Conservation (phyloP, 2,113 vertebrate species). For the Opisthocomus hoazin region DNA sequence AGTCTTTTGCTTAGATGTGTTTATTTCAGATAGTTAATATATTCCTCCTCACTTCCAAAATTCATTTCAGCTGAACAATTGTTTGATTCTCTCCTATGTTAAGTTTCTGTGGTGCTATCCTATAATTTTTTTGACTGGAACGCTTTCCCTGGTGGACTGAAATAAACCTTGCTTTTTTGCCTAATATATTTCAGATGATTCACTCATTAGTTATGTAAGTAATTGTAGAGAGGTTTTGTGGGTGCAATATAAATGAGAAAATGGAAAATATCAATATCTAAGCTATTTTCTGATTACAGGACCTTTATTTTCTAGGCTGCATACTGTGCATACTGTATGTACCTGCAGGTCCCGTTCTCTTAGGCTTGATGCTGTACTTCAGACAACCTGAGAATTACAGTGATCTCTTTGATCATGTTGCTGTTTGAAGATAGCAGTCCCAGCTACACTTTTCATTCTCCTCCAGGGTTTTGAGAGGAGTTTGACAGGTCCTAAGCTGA, state of each 20-base stretch:
- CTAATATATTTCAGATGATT: not conserved
- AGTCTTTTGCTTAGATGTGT: not conserved
- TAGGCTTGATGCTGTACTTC: not conserved
- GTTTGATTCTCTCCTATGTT: fast-evolving
- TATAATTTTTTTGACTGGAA: not conserved
- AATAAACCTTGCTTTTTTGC: not conserved
- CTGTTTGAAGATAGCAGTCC: not conserved
- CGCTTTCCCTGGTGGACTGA: not conserved
- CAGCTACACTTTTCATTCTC: not conserved
- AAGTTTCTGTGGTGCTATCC: not conserved
- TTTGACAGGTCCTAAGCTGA: not conserved
- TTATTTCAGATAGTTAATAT: not conserved
- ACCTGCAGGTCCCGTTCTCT: not conserved
- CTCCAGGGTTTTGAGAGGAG: not conserved
- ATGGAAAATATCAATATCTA: not conserved
- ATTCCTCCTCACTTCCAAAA: not conserved
- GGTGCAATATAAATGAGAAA: not conserved
- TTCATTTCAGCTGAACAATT: not conserved
- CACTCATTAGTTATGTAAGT: not conserved
- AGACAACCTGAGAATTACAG: not conserved
- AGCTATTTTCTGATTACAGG: not conserved
- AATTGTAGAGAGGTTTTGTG: not conserved
- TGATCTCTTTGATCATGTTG: not conserved
- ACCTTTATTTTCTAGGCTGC: not conserved
- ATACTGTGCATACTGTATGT: not conserved